Evolutionary conservation across 2,113 vertebrate genomes (phyloP).

Genomic region (Carettochelys insculpta): DNA sequence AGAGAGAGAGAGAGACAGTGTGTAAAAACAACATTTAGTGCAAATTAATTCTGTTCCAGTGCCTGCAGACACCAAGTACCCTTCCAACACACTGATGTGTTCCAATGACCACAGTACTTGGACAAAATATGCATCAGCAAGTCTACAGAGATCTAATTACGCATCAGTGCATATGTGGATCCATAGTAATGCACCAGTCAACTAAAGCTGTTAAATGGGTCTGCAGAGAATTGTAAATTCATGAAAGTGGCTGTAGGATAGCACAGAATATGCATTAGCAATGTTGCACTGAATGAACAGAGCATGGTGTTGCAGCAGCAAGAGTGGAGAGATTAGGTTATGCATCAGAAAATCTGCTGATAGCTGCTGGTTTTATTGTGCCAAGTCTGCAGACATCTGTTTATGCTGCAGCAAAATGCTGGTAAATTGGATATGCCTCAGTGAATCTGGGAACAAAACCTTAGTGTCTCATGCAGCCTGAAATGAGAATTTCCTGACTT

Average conservation of each 20-base stretch:
- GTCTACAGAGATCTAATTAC: not conserved
- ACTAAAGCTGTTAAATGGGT: not conserved
- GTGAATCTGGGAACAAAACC: not conserved
- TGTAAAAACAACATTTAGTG: not conserved
- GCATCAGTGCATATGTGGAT: too few species aligned
- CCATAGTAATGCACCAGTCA: too few species aligned
- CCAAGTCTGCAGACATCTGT: not conserved
- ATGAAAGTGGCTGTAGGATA: too few species aligned
- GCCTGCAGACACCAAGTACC: not conserved
- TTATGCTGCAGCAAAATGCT: not conserved
- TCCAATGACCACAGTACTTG: not conserved
- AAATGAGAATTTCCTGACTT: not conserved
- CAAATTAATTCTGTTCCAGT: accelerated
- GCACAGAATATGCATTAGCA: too few species aligned
- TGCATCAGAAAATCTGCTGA: not conserved
- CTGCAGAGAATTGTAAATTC: not conserved
- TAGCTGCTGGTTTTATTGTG: not conserved
- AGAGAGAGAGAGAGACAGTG: too few species aligned
- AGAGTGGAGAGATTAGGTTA: not conserved
- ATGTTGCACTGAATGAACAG: too few species aligned
- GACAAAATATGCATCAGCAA: not conserved
- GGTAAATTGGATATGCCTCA: not conserved
- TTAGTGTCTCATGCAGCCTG: accelerated
- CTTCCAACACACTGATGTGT: not conserved
- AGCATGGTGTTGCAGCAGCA: not conserved